Base-by-base conservation (phyloP, 1,140 invertebrate species). In the Drosophila micromelanica region DNA sequence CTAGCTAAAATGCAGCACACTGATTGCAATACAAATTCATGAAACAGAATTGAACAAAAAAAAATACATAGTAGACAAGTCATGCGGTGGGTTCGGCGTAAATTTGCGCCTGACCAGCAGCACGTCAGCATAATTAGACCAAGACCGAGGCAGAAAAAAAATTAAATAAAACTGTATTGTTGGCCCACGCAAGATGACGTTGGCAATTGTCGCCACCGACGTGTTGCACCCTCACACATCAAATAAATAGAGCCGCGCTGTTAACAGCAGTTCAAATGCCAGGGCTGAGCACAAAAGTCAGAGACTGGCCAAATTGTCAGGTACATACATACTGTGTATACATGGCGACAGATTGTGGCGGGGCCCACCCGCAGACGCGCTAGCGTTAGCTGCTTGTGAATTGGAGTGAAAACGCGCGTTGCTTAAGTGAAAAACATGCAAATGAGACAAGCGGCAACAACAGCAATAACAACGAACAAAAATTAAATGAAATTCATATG, bases 11-110 rank as follows among this genome's bases (percentile, higher is more conserved):
- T 69, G 61, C 61, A 57, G 30, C 43, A 38, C 43, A 45, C 51
- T 69, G 69, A 64, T 77, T 74, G 82, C 82, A 81, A 87, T 72
- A 70, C 49, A 78, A 82, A 86, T 81, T 87, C 70, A 87, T 85
- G 80, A 86, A 45, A 30, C 46, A 27, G 6, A 27, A 27, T 15
- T n/a, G n/a, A 7, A 42, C 13, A 43, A 63, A 48, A 32, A 20
- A 54, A 61, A 65, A 43, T 38, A 15, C 20, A 60, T 64, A 56
- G 73, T 64, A 77, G 78, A 76, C 82, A 45, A 86, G 82, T 86
- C 82, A 86, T 68, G 35, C 11, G 46, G 45, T 45, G n/a, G 43
- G 51, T 7, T 35, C 2, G 32, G 7, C 32, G 3, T 1, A 23
- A 23, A 23, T 30, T 43, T 27, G 60, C 73, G 43, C 8, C 64